Evolutionary conservation across 1,140 invertebrate species (phyloP).

Genomic region (Tetramorium alpestre): DNA sequence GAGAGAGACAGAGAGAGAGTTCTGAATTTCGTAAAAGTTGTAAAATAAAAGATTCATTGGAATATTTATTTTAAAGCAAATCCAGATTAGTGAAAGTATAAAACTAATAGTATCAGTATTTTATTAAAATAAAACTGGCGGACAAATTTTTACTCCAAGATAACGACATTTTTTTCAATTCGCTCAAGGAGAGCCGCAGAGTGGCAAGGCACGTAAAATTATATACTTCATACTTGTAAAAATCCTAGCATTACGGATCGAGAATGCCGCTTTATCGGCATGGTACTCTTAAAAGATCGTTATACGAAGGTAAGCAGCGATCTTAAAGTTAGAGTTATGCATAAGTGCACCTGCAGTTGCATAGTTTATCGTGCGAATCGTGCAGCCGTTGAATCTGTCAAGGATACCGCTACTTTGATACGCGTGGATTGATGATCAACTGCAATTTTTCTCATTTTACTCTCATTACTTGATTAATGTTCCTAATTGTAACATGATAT

Average conservation of each 20-base stretch:
- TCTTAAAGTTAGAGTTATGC: slow-evolving; percentile 21
- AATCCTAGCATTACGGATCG: neutral
- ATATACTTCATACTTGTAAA: slow-evolving; percentile 6
- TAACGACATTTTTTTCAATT: slow-evolving; percentile 10
- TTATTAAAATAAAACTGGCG: neutral
- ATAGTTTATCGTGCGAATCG: neutral
- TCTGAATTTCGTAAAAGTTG: neutral
- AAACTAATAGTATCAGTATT: neutral
- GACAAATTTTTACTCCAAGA: slow-evolving; percentile 22
- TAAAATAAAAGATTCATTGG: neutral
- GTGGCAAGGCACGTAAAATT: slow-evolving; percentile 11
- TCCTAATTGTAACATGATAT: neutral
- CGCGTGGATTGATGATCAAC: neutral
- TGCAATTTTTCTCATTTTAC: neutral
- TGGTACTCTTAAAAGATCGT: slow-evolving; percentile 1
- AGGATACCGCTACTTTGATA: neutral
- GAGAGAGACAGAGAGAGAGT: neutral
- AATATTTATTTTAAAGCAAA: neutral
- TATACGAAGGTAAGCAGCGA: slow-evolving; percentile 26
- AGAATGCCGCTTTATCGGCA: slow-evolving; percentile 33
- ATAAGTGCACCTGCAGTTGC: slow-evolving; percentile 6
- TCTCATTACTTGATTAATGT: neutral
- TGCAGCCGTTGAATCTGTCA: neutral
- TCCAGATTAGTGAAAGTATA: neutral
- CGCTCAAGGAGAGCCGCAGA: slow-evolving; percentile 16